phyloP scores from a whole-genome alignment of 2,113 vertebrate species.

The Plecturocebus donacophilus region DNA sequence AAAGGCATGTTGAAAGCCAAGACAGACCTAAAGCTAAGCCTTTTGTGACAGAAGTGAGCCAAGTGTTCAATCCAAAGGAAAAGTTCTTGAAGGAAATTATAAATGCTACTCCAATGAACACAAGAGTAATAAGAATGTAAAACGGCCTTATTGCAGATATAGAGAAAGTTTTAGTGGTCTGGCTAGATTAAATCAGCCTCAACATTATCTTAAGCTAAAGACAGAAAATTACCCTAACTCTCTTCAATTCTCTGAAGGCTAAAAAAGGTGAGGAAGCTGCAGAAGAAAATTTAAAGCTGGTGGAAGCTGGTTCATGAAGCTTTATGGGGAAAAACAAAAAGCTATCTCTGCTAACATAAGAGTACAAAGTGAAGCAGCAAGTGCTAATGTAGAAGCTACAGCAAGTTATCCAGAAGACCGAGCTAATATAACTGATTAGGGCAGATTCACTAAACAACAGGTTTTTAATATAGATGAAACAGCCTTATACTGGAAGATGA shows the following conservation, averaged over 20 bases:
- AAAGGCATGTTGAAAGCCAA: neutral
- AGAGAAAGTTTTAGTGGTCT: neutral
- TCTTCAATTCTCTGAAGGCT: neutral
- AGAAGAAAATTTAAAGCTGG: neutral
- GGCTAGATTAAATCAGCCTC: neutral
- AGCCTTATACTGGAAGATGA: neutral
- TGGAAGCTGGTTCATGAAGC: neutral
- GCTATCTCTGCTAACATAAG: neutral
- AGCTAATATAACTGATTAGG: neutral
- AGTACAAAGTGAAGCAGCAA: neutral
- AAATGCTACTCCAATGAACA: neutral
- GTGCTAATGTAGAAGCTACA: neutral
- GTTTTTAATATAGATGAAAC: neutral
- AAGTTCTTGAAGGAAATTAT: neutral
- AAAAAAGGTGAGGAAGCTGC: neutral
- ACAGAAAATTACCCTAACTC: neutral
- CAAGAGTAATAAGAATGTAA: neutral
- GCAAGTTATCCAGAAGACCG: neutral
- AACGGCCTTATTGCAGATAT: too few relatives aligned
- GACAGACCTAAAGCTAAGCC: neutral
- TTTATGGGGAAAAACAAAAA: neutral
- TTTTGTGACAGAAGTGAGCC: neutral
- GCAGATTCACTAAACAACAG: neutral
- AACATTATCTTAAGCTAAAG: neutral
- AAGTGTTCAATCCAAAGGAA: neutral